Conservation (phyloP, 2,888 invertebrate genomes). For the Holacanthella duospinosa region DNA sequence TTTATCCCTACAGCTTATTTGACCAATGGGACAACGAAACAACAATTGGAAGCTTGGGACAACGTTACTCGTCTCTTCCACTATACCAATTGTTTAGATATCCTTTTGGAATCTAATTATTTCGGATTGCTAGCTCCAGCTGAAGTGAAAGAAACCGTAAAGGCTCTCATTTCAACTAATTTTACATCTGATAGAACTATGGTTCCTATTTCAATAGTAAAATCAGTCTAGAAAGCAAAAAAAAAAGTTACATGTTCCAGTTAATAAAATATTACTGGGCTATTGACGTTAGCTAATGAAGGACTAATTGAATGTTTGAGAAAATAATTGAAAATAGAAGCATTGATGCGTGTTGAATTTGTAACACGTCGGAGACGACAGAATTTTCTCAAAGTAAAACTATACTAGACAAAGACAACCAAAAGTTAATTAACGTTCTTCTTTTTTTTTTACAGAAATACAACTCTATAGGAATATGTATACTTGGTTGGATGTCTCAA, state of each 20-base stretch:
- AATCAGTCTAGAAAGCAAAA: too few species aligned
- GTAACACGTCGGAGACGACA: too few species aligned
- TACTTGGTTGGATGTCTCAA: too few species aligned
- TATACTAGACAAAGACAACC: background rate
- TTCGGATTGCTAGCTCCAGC: too few species aligned
- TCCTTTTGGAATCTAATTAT: background rate
- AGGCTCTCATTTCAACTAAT: background rate
- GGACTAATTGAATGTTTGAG: background rate
- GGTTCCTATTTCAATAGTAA: too few species aligned
- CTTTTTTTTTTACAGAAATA: too few species aligned
- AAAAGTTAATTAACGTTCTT: background rate
- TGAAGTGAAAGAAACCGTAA: too few species aligned
- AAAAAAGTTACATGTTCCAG: background rate
- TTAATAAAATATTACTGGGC: too few species aligned
- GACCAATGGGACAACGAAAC: background rate
- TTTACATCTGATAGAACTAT: too few species aligned
- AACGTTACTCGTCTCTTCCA: constrained; percentile 11
- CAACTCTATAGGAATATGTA: too few species aligned
- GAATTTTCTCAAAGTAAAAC: background rate
- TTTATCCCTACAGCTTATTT: background rate
- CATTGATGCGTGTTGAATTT: background rate
- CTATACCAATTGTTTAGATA: constrained; percentile 6
- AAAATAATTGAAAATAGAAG: background rate
- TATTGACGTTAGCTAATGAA: too few species aligned
- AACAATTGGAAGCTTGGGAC: constrained; percentile 7